Base-by-base conservation (phyloP, 2,888 invertebrate genomes). In the Ferdinandea cuprea region DNA sequence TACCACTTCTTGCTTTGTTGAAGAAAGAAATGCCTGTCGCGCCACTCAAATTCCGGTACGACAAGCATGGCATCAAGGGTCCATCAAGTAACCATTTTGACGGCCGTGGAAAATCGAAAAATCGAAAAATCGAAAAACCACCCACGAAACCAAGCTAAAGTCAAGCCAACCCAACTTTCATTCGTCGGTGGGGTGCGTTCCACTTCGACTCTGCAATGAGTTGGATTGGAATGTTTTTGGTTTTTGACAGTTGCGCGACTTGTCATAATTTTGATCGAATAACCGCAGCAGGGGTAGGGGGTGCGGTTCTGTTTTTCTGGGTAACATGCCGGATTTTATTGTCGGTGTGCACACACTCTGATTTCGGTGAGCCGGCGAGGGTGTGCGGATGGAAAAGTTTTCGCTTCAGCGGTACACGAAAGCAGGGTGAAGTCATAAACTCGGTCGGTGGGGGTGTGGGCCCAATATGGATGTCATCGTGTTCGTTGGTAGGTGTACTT, bases 161-260 rank as follows among this genome's bases (percentile, higher is more conserved):
- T n/a, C n/a, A n/a, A 59, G 42, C 21, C 58, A 65, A 17, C 56
- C 61, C 48, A 13, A 9, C 11, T 25, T 25, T 25, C 25, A 25
- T 25, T 25, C 25, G 25, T 2, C 5, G 5, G 25, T 66, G 61
- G 78, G 78, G 77, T 83, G 66, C 44, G 50, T 69, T 63, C 65
- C 46, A 46, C 15, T 48, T 35, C 35, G 21, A 6, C 15, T 40
- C 15, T 11, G 83, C 78, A 78, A 78, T 83, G 78, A 83, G 83
- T 78, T 83, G 56, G 68, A 83, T 73, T 83, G 68, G n/a, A n/a
- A n/a, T n/a, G n/a, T n/a, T 83, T 83, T 78, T 78, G 78, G 78
- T 83, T 83, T 83, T 83, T 83, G 83, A 83, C 83, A 83, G 83
- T 83, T 83, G 83, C 83, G 83, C 83, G 83, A 83, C 72, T 83